These are phyloP conservation scores for Ips nitidus DNA, from an alignment of 1,140 invertebrate species.

Conservation along the genomic window DNA sequence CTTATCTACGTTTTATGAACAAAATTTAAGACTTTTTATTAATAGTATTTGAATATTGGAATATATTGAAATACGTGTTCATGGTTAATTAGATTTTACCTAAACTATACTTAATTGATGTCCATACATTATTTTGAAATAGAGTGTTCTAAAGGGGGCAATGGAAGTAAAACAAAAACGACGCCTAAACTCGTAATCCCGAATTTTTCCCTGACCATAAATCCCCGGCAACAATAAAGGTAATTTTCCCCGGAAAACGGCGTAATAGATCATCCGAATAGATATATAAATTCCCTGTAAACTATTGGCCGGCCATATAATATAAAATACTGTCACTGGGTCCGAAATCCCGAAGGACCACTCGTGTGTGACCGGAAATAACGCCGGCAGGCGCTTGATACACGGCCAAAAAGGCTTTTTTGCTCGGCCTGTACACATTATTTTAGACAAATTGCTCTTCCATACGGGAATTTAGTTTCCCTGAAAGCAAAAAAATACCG, in stretches of 20 bases:
- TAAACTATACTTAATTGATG: too few species aligned
- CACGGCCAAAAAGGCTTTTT: constrained; percentile 31
- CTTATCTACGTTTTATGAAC: too few species aligned
- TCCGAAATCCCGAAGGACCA: constrained; percentile 29
- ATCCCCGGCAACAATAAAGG: constrained; percentile 27
- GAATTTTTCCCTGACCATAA: constrained; percentile 21
- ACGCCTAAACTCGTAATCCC: constrained; percentile 3
- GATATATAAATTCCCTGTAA: constrained; percentile 37
- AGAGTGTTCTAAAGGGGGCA: background rate
- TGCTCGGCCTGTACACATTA: constrained; percentile 26
- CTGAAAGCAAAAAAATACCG: background rate
- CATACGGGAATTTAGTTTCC: constrained; percentile 23
- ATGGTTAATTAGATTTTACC: too few species aligned
- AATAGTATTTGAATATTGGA: too few species aligned
- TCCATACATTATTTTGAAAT: too few species aligned
- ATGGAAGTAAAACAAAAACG: background rate
- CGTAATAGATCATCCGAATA: constrained; percentile 35
- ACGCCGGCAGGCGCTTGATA: constrained; percentile 31
- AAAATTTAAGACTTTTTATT: too few species aligned
- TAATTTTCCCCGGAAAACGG: constrained; percentile 26
- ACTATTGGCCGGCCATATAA: constrained; percentile 37
- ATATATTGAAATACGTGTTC: too few species aligned
- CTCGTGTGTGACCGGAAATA: constrained; percentile 30
- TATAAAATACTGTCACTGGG: constrained; percentile 35
- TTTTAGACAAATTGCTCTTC: constrained; percentile 30